These are phyloP conservation scores for Acanthococcus lagerstroemiae DNA, from an alignment of 2,888 invertebrate species.

Conservation along the genomic window DNA sequence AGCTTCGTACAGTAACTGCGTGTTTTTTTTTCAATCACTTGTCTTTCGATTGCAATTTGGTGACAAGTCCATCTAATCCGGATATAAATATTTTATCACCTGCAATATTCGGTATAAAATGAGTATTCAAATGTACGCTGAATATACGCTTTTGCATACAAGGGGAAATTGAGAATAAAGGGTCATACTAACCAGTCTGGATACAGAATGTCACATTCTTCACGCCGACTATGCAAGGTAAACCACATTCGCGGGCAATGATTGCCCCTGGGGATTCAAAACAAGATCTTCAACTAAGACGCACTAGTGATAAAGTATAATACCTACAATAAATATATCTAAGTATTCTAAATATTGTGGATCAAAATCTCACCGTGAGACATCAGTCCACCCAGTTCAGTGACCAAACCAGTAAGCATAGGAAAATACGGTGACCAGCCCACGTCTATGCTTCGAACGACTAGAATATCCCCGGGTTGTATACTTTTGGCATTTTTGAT, in stretches of 20 bases:
- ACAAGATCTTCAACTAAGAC: too few species aligned
- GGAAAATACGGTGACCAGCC: constrained; percentile 82
- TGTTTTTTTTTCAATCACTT: too few species aligned
- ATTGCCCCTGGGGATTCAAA: constrained; percentile 68
- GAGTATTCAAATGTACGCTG: too few species aligned
- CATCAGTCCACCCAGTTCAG: constrained; percentile 71
- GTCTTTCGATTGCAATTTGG: not conserved
- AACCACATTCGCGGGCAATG: constrained; percentile 70
- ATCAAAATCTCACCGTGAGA: constrained; percentile 57
- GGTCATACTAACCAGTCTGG: constrained; percentile 50
- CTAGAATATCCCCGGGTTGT: constrained; percentile 58
- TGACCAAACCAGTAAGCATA: constrained; percentile 63
- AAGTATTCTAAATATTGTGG: not conserved
- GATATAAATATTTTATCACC: not conserved
- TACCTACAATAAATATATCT: too few species aligned
- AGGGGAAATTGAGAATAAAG: too few species aligned
- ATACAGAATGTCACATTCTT: constrained; percentile 55
- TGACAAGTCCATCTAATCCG: not conserved
- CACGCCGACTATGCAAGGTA: constrained; percentile 72
- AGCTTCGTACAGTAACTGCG: too few species aligned
- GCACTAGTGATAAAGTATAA: too few species aligned
- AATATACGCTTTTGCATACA: too few species aligned
- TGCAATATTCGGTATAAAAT: too few species aligned
- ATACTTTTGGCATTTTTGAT: constrained; percentile 50
- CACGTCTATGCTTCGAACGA: constrained; percentile 67